Conservation (phyloP, 1,140 invertebrate genomes). For the Mya arenaria region DNA sequence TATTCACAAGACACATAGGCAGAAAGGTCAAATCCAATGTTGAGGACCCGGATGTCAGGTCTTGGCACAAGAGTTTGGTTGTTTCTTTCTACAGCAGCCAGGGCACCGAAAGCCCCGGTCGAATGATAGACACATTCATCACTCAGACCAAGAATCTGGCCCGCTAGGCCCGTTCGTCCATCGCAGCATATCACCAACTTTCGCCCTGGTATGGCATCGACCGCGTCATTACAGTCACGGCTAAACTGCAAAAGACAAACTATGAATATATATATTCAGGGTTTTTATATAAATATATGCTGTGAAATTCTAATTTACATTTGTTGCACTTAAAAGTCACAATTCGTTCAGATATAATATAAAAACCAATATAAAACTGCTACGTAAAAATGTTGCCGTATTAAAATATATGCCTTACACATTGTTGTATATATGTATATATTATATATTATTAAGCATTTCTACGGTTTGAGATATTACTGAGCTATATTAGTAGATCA, state of each 20-base stretch:
- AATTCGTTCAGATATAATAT: too few relatives aligned
- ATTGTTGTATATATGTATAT: too few relatives aligned
- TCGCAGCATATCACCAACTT: slow-evolving; percentile 75
- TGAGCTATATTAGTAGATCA: too few relatives aligned
- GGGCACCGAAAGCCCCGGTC: slow-evolving; percentile 74
- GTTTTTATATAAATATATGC: too few relatives aligned
- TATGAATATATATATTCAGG: too few relatives aligned
- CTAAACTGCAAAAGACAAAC: slow-evolving; percentile 69
- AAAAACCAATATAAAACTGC: too few relatives aligned
- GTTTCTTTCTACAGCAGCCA: slow-evolving; percentile 73
- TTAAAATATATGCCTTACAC: too few relatives aligned
- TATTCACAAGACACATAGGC: slow-evolving; percentile 68
- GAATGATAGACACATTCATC: slow-evolving; percentile 75
- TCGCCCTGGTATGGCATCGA: slow-evolving; percentile 69
- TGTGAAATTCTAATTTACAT: too few relatives aligned
- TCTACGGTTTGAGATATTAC: too few relatives aligned
- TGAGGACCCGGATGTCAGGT: slow-evolving; percentile 74
- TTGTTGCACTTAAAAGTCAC: too few relatives aligned
- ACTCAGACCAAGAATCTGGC: slow-evolving; percentile 72
- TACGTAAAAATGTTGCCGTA: too few relatives aligned
- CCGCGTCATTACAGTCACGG: slow-evolving; percentile 64
- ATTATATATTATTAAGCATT: too few relatives aligned
- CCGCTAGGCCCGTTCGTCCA: slow-evolving; percentile 71
- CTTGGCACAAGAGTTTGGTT: slow-evolving; percentile 71
- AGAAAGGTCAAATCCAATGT: slow-evolving; percentile 76